Evolutionary conservation across 2,797 vertebrate genomes (phyloP), one percentile per base, ranked within the genome.

Genomic region (Hipposideros larvatus): DNA sequence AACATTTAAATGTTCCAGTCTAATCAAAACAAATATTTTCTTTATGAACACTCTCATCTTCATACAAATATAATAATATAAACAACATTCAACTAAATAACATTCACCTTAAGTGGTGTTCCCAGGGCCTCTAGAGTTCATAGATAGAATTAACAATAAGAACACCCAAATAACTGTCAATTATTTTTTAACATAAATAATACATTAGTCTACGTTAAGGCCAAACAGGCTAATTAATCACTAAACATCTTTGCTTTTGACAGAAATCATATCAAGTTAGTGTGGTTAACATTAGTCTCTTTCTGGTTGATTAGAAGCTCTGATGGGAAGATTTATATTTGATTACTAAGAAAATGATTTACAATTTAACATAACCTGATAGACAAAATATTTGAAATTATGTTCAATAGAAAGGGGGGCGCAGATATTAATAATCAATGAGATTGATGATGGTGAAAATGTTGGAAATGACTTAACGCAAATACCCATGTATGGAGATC

Each of bases 321-420:
- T 46, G 18, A 96, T 46, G 15, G 15, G 43, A 48, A 86, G 16
- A 88, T 91, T 74, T 89, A 46, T 43, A 92, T 80, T 51, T 68
- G 34, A 75, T 84, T 66, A 94, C 46, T 59, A 79, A 59, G 68
- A 91, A 94, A 92, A 70, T 61, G 21, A 14, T 77, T 51, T 79
- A 53, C 11, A 80, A 83, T 66, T 37, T 87, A 92, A 88, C 59
- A 15, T 53, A 95, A 22, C 57, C 19, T 70, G 43, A 93, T 19
- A 94, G 46, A 93, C 11, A 94, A 96, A 80, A 53, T n/a, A 80
- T 43, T 94, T 93, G n/a, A 83, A 97, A 97, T 83, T 79, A 90
- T 85, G 41, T 66, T 74, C 13, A 93, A 83, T 15, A 31, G 31
- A 26, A 96, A 92, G 63, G 87, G 10, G 31, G 53, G 3, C 51